These are phyloP conservation scores for Pseudochirops cupreus DNA, from an alignment of 2,797 vertebrate genomes.

Conservation along the genomic window DNA sequence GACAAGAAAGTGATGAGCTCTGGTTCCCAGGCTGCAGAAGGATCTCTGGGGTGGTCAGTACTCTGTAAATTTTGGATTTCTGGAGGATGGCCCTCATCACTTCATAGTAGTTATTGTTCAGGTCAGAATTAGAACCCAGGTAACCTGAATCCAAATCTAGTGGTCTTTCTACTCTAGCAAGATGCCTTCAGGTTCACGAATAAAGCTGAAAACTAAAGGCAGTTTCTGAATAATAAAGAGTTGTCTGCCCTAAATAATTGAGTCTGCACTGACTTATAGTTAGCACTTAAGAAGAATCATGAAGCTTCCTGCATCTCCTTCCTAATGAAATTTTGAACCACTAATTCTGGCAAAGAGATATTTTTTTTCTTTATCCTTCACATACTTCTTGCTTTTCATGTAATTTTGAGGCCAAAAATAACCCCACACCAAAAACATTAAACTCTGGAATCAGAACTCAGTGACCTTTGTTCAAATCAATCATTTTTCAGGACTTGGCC, in stretches of 20 bases:
- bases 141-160: not conserved
- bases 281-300: not conserved
- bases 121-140: not conserved
- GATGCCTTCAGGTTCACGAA: not conserved
- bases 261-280: not conserved
- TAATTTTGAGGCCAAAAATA: conserved; percentile 34
- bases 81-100: not conserved
- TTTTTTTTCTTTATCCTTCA: conserved; percentile 15
- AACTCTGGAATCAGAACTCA: conserved; percentile 20
- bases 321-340: not conserved
- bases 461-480: conserved; percentile 8
- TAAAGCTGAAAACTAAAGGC: not conserved
- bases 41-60: not conserved
- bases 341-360: not conserved
- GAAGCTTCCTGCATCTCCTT: not conserved
- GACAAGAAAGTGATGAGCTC: not conserved
- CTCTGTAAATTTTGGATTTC: not conserved
- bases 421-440: conserved; percentile 14
- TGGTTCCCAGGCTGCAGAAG: not conserved
- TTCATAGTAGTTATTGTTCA: not conserved
- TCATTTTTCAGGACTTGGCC: conserved; percentile 16
- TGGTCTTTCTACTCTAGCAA: not conserved
- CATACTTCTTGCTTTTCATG: conserved; percentile 3
- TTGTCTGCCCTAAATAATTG: not conserved
- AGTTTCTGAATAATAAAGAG: not conserved